phyloP scores from a whole-genome alignment of 2,888 invertebrate species.

The Marasmarcha lunaedactyla region DNA sequence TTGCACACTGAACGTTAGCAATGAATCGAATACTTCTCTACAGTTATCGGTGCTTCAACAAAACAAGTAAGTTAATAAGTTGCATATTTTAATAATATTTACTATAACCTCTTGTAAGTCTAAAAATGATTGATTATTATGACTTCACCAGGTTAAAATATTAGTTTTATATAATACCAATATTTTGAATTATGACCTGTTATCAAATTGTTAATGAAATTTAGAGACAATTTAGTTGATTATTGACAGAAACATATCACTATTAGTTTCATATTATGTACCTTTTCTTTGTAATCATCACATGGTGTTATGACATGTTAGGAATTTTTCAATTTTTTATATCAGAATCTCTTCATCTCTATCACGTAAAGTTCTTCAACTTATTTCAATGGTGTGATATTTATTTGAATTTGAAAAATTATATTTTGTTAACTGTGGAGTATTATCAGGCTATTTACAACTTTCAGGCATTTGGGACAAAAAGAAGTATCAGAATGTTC shows the following conservation, averaged over 20 bases:
- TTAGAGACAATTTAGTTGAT: too few relatives aligned
- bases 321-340: too few relatives aligned
- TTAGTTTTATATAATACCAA: conserved; percentile 20
- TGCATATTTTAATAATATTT: conserved; percentile 12
- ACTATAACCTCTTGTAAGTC: conserved; percentile 28
- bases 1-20: conserved; percentile 15
- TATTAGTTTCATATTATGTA: too few relatives aligned
- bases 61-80: conserved; percentile 42
- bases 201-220: not conserved
- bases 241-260: too few relatives aligned
- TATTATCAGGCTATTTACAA: too few relatives aligned
- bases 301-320: too few relatives aligned
- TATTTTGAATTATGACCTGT: not conserved
- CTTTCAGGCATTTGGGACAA: conserved; percentile 35
- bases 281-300: too few relatives aligned
- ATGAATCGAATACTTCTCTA: conserved; percentile 57
- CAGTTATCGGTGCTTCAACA: conserved; percentile 47
- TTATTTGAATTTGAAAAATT: too few relatives aligned
- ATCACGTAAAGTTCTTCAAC: too few relatives aligned
- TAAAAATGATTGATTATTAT: conserved; percentile 40
- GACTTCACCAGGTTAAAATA: conserved; percentile 26
- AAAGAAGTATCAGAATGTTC: conserved; percentile 49
- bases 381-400: too few relatives aligned
- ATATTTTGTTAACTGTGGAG: too few relatives aligned
- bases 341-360: too few relatives aligned